These are phyloP conservation scores for Cryptomyrus ogoouensis DNA, from an alignment of 2,113 vertebrate species.

Conservation along the genomic window DNA sequence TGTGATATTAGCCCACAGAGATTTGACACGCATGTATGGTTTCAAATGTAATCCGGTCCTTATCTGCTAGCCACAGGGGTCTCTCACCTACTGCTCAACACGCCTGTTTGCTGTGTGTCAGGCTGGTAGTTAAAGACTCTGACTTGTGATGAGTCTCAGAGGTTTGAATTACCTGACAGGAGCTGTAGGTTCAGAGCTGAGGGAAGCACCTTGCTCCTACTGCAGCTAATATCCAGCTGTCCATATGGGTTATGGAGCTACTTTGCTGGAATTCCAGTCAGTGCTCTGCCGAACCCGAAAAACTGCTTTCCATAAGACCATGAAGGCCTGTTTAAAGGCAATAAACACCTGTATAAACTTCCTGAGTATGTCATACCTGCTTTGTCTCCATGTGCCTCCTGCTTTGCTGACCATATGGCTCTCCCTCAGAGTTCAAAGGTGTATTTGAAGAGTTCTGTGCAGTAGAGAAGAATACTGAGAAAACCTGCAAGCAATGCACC, in stretches of 20 bases:
- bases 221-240: background rate
- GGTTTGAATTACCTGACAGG: background rate
- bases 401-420: background rate
- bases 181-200: background rate
- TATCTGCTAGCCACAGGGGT: background rate
- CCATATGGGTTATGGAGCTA: background rate
- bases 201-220: background rate
- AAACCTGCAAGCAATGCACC: background rate
- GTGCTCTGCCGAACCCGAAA: background rate
- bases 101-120: background rate
- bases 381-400: background rate
- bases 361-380: background rate
- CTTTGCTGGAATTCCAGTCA: background rate
- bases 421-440: background rate
- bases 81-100: constrained; percentile 15
- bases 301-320: background rate
- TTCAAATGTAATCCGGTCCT: constrained; percentile 6
- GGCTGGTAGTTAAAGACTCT: constrained; percentile 1
- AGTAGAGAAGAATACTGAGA: background rate
- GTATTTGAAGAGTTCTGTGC: background rate
- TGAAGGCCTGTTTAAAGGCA: background rate
- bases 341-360: background rate
- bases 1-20: background rate
- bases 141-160: background rate
- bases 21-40: background rate